A percentile compares a stretch with the other conserved stretches of the same genome.
phyloP scores from a whole-genome alignment of 2,797 vertebrate genomes.

The Poecile montanus region DNA sequence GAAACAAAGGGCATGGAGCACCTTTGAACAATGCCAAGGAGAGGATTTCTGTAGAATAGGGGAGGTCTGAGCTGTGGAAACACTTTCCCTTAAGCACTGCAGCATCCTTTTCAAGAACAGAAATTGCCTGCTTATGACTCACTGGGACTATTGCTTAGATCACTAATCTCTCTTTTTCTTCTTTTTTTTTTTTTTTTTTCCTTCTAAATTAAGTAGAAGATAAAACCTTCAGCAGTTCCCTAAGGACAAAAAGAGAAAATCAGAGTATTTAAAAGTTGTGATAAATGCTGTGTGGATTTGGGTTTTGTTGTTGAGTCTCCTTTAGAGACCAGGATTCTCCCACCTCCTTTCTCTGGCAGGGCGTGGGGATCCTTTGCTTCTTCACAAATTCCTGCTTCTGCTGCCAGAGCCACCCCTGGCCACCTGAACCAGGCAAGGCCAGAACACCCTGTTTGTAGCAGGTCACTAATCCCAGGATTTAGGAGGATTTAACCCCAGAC shows the following conservation, averaged over 20 bases:
- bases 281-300: not conserved
- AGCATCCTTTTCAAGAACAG: not conserved
- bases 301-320: not conserved
- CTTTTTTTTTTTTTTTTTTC: not conserved
- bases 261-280: not conserved
- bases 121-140: slow-evolving; percentile 12
- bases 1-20: not conserved
- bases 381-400: not conserved
- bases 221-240: not conserved
- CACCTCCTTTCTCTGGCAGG: not conserved
- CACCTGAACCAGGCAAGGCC: not conserved
- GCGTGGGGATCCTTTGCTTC: not conserved
- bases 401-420: not conserved
- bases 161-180: not conserved
- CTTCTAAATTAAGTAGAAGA: not conserved
- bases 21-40: not conserved
- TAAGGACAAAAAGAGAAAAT: not conserved
- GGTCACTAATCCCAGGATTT: slow-evolving; percentile 25
- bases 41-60: not conserved
- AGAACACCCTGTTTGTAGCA: not conserved
- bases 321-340: not conserved
- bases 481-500: not conserved
- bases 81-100: not conserved
- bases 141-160: not conserved
- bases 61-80: not conserved